These are phyloP conservation scores for Cryptus armator DNA, from an alignment of 2,888 invertebrate genomes.

Conservation along the genomic window DNA sequence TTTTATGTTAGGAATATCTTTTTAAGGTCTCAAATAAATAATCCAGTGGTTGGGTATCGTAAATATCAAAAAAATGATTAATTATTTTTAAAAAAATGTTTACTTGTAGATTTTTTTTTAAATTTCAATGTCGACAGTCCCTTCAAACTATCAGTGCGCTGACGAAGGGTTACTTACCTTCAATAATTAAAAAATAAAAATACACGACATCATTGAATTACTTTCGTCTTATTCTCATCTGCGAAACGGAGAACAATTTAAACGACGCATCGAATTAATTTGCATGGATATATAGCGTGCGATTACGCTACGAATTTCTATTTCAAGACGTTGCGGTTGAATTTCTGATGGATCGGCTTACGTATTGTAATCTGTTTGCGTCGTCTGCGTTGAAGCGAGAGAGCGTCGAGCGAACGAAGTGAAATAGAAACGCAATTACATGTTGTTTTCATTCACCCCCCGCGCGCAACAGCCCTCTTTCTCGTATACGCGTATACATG, in stretches of 20 bases:
- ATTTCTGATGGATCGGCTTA: constrained; percentile 54
- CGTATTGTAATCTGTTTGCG: constrained; percentile 45
- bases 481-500: not conserved
- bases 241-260: not conserved
- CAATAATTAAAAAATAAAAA: not conserved
- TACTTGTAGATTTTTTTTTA: too few relatives aligned
- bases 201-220: not conserved
- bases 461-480: constrained; percentile 3
- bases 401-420: constrained; percentile 18
- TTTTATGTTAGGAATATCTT: too few relatives aligned
- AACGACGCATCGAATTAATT: constrained; percentile 42
- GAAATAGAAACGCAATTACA: constrained; percentile 48
- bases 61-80: too few relatives aligned
- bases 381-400: constrained; percentile 24
- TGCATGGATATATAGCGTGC: constrained; percentile 17
- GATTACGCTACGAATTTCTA: constrained; percentile 44
- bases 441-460: constrained; percentile 22
- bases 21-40: too few relatives aligned
- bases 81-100: too few relatives aligned
- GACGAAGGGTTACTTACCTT: not conserved
- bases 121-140: too few relatives aligned
- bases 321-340: constrained; percentile 54
- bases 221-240: not conserved
- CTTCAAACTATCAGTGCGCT: too few relatives aligned
- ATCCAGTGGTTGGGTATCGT: too few relatives aligned